Evolutionary conservation across 2,888 invertebrate genomes (phyloP).

Genomic region (Tribolium freemani): DNA sequence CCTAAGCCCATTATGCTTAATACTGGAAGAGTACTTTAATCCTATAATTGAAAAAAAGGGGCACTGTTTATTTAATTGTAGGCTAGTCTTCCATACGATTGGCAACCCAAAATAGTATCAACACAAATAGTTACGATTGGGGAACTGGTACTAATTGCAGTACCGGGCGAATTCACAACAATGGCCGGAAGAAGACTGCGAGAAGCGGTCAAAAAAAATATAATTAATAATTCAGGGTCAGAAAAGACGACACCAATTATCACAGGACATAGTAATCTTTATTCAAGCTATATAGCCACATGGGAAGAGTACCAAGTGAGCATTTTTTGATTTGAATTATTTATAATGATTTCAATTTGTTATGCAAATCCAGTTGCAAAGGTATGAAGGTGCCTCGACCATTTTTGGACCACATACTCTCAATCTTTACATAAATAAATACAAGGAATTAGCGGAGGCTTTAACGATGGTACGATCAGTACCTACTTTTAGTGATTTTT

Average conservation of each 20-base stretch:
- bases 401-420: slow-evolving; percentile 91
- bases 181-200: slow-evolving; percentile 89
- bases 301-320: slow-evolving; percentile 91
- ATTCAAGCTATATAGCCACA: slow-evolving; percentile 91
- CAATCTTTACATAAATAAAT: slow-evolving; percentile 84
- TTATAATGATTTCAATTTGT: neutral
- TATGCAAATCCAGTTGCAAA: slow-evolving; percentile 77
- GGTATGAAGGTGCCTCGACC: slow-evolving; percentile 94
- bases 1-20: slow-evolving; percentile 92
- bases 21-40: slow-evolving; percentile 81
- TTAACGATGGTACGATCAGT: slow-evolving; percentile 69
- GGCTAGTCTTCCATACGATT: slow-evolving; percentile 78
- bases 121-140: slow-evolving; percentile 86
- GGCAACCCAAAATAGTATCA: slow-evolving; percentile 91
- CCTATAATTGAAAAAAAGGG: neutral
- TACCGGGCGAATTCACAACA: slow-evolving; percentile 95
- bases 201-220: slow-evolving; percentile 68
- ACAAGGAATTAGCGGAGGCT: slow-evolving; percentile 76
- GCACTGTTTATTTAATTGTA: neutral
- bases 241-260: slow-evolving; percentile 75
- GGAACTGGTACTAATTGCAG: slow-evolving; percentile 80
- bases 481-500: neutral
- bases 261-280: slow-evolving; percentile 90
- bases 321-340: neutral
- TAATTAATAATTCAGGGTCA: slow-evolving; percentile 67